These are phyloP conservation scores for Microtus agrestis DNA, from an alignment of 2,797 vertebrate species.

Conservation along the genomic window DNA sequence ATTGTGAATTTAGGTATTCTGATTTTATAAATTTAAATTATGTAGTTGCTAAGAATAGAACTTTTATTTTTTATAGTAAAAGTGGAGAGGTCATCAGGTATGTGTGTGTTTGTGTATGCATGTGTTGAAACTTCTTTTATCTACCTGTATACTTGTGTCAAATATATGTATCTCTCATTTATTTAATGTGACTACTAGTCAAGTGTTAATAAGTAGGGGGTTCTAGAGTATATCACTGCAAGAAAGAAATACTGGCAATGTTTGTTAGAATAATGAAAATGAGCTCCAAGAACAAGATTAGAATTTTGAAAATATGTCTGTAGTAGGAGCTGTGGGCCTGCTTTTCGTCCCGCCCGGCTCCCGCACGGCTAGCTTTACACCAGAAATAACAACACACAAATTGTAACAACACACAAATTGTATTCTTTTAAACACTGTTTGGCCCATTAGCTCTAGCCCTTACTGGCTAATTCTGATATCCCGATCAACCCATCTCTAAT, in stretches of 20 bases:
- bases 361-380: too few relatives aligned
- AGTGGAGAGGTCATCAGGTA: neutral
- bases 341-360: too few relatives aligned
- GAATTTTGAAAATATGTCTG: neutral
- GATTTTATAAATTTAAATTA: neutral
- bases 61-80: too few relatives aligned
- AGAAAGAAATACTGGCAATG: neutral
- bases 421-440: too few relatives aligned
- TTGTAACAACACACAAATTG: too few relatives aligned
- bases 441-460: too few relatives aligned
- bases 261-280: constrained; percentile 7
- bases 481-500: too few relatives aligned
- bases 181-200: neutral
- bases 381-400: too few relatives aligned
- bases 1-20: neutral
- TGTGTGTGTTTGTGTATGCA: neutral
- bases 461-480: too few relatives aligned
- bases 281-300: neutral
- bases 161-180: neutral
- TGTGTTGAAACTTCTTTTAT: neutral
- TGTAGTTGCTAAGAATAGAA: neutral
- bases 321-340: too few relatives aligned
- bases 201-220: neutral
- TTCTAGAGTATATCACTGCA: neutral
- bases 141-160: neutral